Evolutionary conservation across 1,140 invertebrate species (phyloP), one percentile per base, ranked within the genome.

Genomic region (Lepidurus arcticus): DNA sequence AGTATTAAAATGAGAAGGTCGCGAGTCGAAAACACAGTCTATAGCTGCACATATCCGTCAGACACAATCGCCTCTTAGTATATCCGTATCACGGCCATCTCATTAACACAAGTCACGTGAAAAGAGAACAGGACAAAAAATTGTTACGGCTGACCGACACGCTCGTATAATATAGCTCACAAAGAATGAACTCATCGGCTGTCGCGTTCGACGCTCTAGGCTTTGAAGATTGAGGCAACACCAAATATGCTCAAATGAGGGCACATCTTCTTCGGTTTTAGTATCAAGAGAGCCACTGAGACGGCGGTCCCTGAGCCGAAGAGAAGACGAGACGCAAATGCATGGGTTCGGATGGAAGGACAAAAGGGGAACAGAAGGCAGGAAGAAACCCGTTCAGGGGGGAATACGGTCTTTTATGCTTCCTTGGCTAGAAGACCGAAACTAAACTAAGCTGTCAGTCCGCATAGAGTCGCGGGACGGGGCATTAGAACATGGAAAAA

Each of bases 391-490:
- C 53, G 53, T 65, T 65, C 53, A 21, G 53, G 53, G 16, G 21
- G 53, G 16, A 21, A n/a, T 65, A 7, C 16, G 4, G 16, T 65
- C 53, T 65, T 65, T 47, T 47, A 47, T 16, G 45, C 45, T 47
- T 47, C 45, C 45, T 47, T 65, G 16, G n/a, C 53, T 13, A 65
- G 53, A 65, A 16, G 53, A 65, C 53, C 53, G 53, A 65, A 65
- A 65, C 53, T 65, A 9, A 65, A 65, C 53, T 65, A 65, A 65
- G 53, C 53, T 65, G 53, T 65, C 53, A 65, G 53, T 65, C 53
- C 21, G 53, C 16, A 21, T 65, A 21, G 53, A 21, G 53, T 65
- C 53, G 21, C 53, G 53, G 53, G 10, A 65, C 53, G 53, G 53
- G 53, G 9, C 53, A 16, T 65, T n/a, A 65, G 53, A 21, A 65